Evolutionary conservation across 2,888 invertebrate genomes (phyloP).

Genomic region (Chymomyza caudatula): DNA sequence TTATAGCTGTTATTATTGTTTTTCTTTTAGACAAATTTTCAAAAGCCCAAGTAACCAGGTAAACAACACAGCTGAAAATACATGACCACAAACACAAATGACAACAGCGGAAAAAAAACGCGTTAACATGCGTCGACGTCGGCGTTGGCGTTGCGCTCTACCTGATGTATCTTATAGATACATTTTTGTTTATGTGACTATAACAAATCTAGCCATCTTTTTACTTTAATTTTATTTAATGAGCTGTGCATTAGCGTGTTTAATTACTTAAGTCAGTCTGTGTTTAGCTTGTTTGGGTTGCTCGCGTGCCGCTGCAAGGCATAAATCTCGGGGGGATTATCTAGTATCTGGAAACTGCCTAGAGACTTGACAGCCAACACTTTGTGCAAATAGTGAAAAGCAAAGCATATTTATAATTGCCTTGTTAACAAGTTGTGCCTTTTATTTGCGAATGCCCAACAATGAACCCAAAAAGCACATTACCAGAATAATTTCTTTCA

Average conservation of each 20-base stretch:
- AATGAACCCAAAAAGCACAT: background rate
- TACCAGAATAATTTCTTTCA: background rate
- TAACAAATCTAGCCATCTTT: background rate
- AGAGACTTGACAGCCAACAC: background rate
- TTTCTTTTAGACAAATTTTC: slow-evolving; percentile 21
- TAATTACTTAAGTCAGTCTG: slow-evolving; percentile 39
- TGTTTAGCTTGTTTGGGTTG: background rate
- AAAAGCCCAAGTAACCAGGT: slow-evolving; percentile 32
- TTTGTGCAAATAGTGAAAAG: background rate
- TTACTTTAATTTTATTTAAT: slow-evolving; percentile 29
- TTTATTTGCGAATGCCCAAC: background rate
- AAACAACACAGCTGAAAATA: slow-evolving; percentile 16
- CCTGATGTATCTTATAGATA: slow-evolving; percentile 13
- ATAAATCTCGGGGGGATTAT: slow-evolving; percentile 28
- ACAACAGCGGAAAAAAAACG: background rate
- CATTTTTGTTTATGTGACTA: background rate
- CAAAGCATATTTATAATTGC: background rate
- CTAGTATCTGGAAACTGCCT: background rate
- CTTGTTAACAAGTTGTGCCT: slow-evolving; percentile 23
- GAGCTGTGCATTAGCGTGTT: slow-evolving; percentile 44
- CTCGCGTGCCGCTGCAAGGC: slow-evolving; percentile 38
- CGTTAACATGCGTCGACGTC: slow-evolving; percentile 8
- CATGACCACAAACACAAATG: slow-evolving; percentile 25
- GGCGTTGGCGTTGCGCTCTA: slow-evolving; percentile 30
- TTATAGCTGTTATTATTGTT: slow-evolving; percentile 1